Base-by-base conservation (phyloP, 92 coral and sea anemone species). In the Isaurus tuberculatus region DNA sequence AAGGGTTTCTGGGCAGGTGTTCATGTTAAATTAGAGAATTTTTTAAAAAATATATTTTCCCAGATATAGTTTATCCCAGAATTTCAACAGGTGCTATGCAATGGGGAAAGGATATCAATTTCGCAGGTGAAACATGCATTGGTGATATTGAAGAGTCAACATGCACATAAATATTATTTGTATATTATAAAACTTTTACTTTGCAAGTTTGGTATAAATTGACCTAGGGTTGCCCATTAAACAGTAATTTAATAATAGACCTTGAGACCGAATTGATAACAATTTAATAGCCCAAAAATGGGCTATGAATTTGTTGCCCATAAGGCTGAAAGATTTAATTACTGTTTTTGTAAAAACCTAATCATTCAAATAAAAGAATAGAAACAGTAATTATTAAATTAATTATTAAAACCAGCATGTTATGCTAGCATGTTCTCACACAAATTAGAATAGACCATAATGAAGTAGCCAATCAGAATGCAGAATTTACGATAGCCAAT, bases 51-150 rank as follows among this genome's bases (percentile, higher is more conserved):
- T 27, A 79, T 43, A 61, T 79, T 55, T 79, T 79, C 25, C 84
- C 84, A 58, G 84, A 79, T 22, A 48, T 55, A 58, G 72, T 79
- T 29, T 79, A 79, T 43, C 84, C 84, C 70, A 63, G 65, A 53
- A 37, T 79, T 16, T n/a, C 31, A 23, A 33, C 65, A 20, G 66
- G 66, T 79, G 72, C 25, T 30, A 13, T 46, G 44, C 83, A 72
- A 42, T 79, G 83, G 83, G 63, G 63, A 40, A 40, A 40, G 46
- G 46, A 2, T 40, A 40, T 40, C 7, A 0, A 40, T 40, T 40
- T 40, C 46, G 10, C 46, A 40, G 46, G 8, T 40, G 46, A 40
- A 7, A 40, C 46, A 40, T 2, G 46, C 46, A 40, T 40, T 40
- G 46, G 7, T 9, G 46, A 40, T 40, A 40, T 40, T 40, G 57